phyloP scores from a whole-genome alignment of 2,113 vertebrate genomes.

The Sorex araneus region DNA sequence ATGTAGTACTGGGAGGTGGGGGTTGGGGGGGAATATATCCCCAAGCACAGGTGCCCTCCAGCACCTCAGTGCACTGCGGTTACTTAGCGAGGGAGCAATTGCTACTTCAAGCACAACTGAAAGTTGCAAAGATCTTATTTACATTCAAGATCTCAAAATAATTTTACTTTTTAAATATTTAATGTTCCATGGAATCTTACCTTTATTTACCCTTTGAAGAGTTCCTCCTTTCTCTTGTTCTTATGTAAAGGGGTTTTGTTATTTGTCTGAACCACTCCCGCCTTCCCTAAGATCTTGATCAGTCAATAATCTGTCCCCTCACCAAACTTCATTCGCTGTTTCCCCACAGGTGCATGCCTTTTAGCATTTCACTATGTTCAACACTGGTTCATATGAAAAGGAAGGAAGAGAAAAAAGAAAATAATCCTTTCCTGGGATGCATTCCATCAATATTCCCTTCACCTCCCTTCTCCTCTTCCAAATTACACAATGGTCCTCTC shows the following conservation, averaged over 20 bases:
- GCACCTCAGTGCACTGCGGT: not conserved
- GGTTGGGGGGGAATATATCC: too few species aligned
- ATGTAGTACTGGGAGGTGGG: too few species aligned
- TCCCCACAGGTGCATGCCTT: not conserved
- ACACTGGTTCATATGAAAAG: not conserved
- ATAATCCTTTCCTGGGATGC: not conserved
- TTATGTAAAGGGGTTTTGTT: not conserved
- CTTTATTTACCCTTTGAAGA: not conserved
- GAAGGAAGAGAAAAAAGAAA: not conserved
- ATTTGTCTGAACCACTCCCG: not conserved
- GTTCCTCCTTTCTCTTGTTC: not conserved
- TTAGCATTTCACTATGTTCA: not conserved
- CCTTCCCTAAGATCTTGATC: not conserved
- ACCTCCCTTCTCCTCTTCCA: not conserved
- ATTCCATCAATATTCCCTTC: not conserved
- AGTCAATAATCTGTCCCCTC: too few species aligned
- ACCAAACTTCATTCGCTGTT: not conserved
- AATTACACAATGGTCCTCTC: too few species aligned
- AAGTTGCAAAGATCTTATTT: not conserved
- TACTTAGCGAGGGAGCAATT: not conserved
- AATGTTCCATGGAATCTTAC: not conserved
- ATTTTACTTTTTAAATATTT: constrained; percentile 38
- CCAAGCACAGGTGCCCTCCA: not conserved
- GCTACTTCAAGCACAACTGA: not conserved
- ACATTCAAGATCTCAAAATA: constrained; percentile 3